Conservation (phyloP, 1,140 invertebrate species). For the Thaumatotibia leucotreta region DNA sequence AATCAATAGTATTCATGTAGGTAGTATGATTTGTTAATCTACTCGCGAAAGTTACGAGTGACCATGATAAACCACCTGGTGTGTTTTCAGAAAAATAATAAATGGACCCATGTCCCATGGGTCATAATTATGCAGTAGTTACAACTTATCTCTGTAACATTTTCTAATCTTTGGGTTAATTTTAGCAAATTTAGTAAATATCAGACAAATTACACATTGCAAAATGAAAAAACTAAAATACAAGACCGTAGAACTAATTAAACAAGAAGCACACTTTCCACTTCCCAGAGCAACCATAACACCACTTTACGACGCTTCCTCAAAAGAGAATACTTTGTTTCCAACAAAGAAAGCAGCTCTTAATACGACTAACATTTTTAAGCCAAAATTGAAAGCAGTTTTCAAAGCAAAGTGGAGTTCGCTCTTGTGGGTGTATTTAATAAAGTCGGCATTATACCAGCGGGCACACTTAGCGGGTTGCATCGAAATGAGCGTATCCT, state of each 20-base stretch:
- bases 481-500: background rate
- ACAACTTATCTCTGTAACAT: too few species aligned
- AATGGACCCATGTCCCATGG: too few species aligned
- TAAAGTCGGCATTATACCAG: background rate
- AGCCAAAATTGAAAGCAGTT: background rate
- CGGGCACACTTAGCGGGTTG: background rate
- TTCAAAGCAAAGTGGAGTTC: background rate
- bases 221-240: too few species aligned
- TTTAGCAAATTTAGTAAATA: too few species aligned
- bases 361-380: background rate
- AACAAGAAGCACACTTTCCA: background rate
- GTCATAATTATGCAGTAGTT: too few species aligned
- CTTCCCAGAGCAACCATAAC: background rate
- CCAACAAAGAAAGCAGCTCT: background rate
- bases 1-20: too few species aligned
- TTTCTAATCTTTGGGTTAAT: too few species aligned
- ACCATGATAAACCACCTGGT: too few species aligned
- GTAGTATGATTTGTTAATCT: too few species aligned
- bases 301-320: background rate
- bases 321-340: background rate
- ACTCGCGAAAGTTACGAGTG: too few species aligned
- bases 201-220: too few species aligned
- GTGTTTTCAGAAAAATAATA: too few species aligned
- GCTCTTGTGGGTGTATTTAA: conserved; percentile 1
- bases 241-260: background rate